Conservation (phyloP, 2,113 vertebrate genomes). For the Takifugu bimaculatus region DNA sequence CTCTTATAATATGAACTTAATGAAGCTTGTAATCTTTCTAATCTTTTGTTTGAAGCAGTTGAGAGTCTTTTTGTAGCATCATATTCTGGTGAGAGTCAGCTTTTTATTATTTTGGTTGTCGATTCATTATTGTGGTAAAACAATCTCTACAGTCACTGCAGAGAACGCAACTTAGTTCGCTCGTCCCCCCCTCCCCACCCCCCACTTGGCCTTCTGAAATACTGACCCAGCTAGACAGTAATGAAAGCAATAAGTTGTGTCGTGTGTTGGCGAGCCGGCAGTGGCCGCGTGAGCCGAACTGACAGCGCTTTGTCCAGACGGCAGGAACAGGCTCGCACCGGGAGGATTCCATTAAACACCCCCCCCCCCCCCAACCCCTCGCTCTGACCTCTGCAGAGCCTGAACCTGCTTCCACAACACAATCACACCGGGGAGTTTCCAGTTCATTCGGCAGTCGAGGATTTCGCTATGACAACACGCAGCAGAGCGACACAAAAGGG, state of each 20-base stretch:
- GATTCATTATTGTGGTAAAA: too few relatives aligned
- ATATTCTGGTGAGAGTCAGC: too few relatives aligned
- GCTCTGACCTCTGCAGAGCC: slow-evolving; percentile 40
- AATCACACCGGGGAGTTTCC: slow-evolving; percentile 11
- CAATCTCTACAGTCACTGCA: too few relatives aligned
- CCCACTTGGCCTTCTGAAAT: slow-evolving; percentile 36
- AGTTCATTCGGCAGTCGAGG: slow-evolving; percentile 25
- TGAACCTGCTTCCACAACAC: slow-evolving; percentile 43
- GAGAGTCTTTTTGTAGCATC: background rate
- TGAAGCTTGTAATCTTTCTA: background rate
- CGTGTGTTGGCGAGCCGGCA: slow-evolving; percentile 44
- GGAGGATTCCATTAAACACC: slow-evolving; percentile 32
- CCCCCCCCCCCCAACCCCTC: slow-evolving; percentile 21
- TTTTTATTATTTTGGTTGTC: too few relatives aligned
- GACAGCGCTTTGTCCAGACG: slow-evolving; percentile 43
- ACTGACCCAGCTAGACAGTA: slow-evolving; percentile 57
- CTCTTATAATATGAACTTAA: slow-evolving; percentile 9
- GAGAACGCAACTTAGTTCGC: background rate
- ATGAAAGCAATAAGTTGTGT: slow-evolving; percentile 64
- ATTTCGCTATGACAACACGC: background rate
- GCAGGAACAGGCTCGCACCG: slow-evolving; percentile 17
- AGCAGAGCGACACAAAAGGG: background rate
- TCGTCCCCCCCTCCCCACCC: slow-evolving; percentile 33
- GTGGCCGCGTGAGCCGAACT: slow-evolving; percentile 55
- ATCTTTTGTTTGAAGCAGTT: slow-evolving; percentile 9